Percentiles rank a stretch among this genome's conserved stretches.
Evolutionary conservation across 2,797 vertebrate species (phyloP).

Genomic region (Typhlichthys eigenmanni): DNA sequence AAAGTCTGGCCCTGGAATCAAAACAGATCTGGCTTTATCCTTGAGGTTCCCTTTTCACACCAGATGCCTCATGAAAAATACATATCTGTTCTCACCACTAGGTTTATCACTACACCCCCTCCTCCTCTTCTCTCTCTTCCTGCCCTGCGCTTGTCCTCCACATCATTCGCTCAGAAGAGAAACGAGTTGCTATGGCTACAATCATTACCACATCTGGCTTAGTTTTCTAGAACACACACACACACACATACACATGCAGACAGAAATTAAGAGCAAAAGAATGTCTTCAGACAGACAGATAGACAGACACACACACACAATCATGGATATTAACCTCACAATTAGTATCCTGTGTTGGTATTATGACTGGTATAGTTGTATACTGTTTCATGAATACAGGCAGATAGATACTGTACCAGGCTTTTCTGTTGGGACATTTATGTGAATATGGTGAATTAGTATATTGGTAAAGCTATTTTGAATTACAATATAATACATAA

Average conservation of each 20-base stretch:
- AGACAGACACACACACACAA: slow-evolving; percentile 19
- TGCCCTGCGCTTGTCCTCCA: slow-evolving; percentile 50
- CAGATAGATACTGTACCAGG: no score
- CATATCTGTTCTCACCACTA: slow-evolving; percentile 66
- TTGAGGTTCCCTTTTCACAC: slow-evolving; percentile 59
- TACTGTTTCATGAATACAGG: no score
- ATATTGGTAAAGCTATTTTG: no score
- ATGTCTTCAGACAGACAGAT: no score
- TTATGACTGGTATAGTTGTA: no score
- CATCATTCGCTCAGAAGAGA: slow-evolving; percentile 58
- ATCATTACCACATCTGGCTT: slow-evolving; percentile 81
- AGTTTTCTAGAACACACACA: slow-evolving; percentile 54
- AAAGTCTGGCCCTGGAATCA: slow-evolving; percentile 59
- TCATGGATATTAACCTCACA: not conserved
- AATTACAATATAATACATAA: no score
- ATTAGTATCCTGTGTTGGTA: no score
- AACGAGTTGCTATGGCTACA: slow-evolving; percentile 79
- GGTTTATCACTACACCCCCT: slow-evolving; percentile 60
- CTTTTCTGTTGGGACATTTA: no score
- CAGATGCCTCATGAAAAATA: slow-evolving; percentile 75
- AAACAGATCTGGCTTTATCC: slow-evolving; percentile 66
- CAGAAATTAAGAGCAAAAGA: not conserved
- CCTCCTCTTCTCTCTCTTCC: slow-evolving; percentile 12
- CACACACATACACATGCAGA: slow-evolving; percentile 6
- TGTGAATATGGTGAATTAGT: no score